Conservation (phyloP, 2,797 vertebrate genomes). For the Leptatherina wallacei region DNA sequence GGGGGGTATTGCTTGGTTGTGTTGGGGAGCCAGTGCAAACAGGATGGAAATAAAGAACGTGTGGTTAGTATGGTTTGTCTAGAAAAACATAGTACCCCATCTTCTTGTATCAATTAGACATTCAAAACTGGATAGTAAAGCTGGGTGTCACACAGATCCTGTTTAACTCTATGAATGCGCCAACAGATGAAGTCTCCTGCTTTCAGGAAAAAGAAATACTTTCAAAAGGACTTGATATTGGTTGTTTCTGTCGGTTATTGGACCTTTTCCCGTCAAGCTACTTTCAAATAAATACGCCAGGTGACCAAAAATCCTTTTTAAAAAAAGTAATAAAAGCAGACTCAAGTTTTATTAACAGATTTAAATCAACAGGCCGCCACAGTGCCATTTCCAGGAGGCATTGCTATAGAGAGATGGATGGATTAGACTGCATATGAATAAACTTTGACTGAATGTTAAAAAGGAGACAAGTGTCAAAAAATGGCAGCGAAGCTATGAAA, state of each 20-base stretch:
- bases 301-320: not conserved
- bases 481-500: slow-evolving; percentile 4
- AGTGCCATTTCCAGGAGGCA: slow-evolving; percentile 46
- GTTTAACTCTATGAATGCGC: slow-evolving; percentile 8
- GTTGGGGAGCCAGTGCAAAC: slow-evolving; percentile 33
- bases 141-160: not conserved
- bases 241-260: slow-evolving; percentile 16
- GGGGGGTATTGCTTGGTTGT: slow-evolving; percentile 32
- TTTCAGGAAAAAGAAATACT: slow-evolving; percentile 18
- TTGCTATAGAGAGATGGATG: slow-evolving; percentile 30
- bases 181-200: slow-evolving; percentile 6
- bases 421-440: slow-evolving; percentile 35
- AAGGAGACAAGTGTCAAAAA: slow-evolving; percentile 23
- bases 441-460: slow-evolving; percentile 25
- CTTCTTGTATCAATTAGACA: not conserved
- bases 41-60: slow-evolving; percentile 40
- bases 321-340: slow-evolving; percentile 18
- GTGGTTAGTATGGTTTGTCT: slow-evolving; percentile 23
- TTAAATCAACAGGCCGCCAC: slow-evolving; percentile 41
- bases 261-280: not conserved
- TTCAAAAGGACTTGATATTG: slow-evolving; percentile 14
- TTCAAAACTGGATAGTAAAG: not conserved
- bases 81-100: slow-evolving; percentile 10
- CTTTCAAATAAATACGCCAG: not conserved
- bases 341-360: slow-evolving; percentile 21